phyloP scores from a whole-genome alignment of 2,888 invertebrate species.

The Catocala fraxini region DNA sequence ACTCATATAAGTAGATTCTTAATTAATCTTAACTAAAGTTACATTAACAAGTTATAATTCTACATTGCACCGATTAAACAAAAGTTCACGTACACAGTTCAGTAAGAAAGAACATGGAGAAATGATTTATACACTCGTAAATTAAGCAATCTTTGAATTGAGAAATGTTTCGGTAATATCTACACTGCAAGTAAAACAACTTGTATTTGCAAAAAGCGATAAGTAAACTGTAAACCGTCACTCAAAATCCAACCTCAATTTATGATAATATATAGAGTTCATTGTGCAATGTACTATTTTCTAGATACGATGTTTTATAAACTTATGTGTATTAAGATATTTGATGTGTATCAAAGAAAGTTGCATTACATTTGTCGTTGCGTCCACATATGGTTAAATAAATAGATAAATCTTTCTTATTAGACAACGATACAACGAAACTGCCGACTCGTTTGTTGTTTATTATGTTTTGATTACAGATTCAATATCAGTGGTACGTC shows the following conservation, averaged over 20 bases:
- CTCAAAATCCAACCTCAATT: background rate
- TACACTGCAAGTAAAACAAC: slow-evolving; percentile 22
- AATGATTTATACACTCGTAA: slow-evolving; percentile 48
- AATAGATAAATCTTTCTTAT: slow-evolving; percentile 9
- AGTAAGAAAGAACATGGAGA: slow-evolving; percentile 28
- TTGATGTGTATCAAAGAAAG: slow-evolving; percentile 25
- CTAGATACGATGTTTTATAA: background rate
- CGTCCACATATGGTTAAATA: slow-evolving; percentile 10
- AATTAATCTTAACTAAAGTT: slow-evolving; percentile 1
- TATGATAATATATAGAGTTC: background rate
- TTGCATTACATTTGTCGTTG: slow-evolving; percentile 21
- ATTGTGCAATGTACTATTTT: background rate
- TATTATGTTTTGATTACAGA: background rate
- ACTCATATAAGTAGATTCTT: background rate
- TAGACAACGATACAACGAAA: slow-evolving; percentile 3
- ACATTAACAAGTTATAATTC: slow-evolving; percentile 19
- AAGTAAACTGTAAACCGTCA: background rate
- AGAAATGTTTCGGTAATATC: slow-evolving; percentile 47
- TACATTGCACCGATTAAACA: slow-evolving; percentile 37
- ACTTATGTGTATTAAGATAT: background rate
- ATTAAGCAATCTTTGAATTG: slow-evolving; percentile 43
- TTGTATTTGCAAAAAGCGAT: background rate
- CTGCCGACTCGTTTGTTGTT: background rate
- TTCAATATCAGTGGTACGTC: background rate
- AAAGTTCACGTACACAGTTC: slow-evolving; percentile 37